phyloP scores from a whole-genome alignment of 1,140 invertebrate genomes.

The Drosophila burlai region DNA sequence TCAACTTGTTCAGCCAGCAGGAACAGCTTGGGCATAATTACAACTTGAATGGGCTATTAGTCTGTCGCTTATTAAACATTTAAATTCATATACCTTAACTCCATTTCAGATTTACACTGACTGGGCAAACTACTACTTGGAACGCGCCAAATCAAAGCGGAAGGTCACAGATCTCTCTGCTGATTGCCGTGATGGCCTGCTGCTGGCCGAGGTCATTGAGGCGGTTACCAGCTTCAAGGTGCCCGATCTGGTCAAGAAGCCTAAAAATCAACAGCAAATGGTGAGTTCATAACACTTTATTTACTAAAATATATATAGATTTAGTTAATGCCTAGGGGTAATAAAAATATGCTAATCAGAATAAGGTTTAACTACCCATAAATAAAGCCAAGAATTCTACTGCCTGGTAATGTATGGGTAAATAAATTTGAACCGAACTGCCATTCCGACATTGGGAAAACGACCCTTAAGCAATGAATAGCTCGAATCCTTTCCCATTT shows the following conservation, averaged over 20 bases:
- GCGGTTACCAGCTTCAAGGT: conserved; percentile 97
- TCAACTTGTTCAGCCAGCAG: conserved; percentile 44
- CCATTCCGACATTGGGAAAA: neutral
- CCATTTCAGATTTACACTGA: conserved; percentile 95
- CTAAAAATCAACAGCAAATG: conserved; percentile 95
- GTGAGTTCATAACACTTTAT: conserved; percentile 87
- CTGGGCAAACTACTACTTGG: conserved; percentile 98
- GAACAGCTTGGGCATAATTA: conserved; percentile 68
- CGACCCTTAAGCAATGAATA: conserved; percentile 26
- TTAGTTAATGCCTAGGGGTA: no score
- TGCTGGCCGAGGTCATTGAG: conserved; percentile 96
- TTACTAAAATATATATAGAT: neutral
- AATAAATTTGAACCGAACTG: conserved; percentile 25
- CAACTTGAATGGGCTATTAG: conserved; percentile 52
- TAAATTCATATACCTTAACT: conserved; percentile 18
- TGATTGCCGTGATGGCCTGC: conserved; percentile 95
- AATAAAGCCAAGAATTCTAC: neutral
- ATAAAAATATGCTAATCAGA: neutral
- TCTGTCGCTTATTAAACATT: conserved; percentile 42
- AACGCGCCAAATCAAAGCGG: conserved; percentile 93
- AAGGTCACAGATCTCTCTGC: conserved; percentile 93
- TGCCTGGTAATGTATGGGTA: neutral
- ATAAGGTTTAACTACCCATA: neutral
- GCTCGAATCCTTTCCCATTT: conserved; percentile 25
- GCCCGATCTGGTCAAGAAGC: conserved; percentile 94